Conservation (phyloP, 2,113 vertebrate species). For the Eurypyga helias region DNA sequence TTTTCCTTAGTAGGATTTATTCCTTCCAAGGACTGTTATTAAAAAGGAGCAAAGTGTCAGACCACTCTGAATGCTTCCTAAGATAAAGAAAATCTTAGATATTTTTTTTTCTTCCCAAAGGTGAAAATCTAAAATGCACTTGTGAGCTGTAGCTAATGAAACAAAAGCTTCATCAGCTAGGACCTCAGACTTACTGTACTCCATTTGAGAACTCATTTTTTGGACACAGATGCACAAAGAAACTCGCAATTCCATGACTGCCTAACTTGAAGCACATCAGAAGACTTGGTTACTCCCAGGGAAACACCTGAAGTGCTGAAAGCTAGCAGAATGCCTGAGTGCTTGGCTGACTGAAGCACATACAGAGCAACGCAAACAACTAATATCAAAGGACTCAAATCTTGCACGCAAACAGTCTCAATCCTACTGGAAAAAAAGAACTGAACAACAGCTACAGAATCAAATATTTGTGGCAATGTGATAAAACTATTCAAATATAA, state of each 20-base stretch:
- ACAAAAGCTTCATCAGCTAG: background rate
- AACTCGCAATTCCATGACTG: accelerated
- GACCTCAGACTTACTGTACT: background rate
- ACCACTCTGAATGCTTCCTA: background rate
- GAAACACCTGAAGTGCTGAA: background rate
- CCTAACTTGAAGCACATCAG: background rate
- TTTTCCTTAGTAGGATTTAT: background rate
- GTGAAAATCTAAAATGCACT: background rate
- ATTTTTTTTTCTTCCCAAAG: background rate
- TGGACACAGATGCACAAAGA: background rate
- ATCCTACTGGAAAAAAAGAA: background rate
- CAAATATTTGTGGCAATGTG: background rate
- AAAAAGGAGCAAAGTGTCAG: background rate
- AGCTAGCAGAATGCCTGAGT: background rate
- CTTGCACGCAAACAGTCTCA: background rate
- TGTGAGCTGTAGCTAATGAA: background rate
- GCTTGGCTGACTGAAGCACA: background rate
- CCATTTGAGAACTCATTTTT: background rate
- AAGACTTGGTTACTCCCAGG: background rate
- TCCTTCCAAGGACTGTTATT: background rate
- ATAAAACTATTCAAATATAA: background rate
- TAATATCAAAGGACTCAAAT: background rate
- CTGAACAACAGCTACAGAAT: background rate
- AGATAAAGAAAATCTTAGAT: background rate
- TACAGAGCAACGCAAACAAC: background rate